Base-by-base conservation (phyloP, 1,140 invertebrate species). In the Whitmania pigra region DNA sequence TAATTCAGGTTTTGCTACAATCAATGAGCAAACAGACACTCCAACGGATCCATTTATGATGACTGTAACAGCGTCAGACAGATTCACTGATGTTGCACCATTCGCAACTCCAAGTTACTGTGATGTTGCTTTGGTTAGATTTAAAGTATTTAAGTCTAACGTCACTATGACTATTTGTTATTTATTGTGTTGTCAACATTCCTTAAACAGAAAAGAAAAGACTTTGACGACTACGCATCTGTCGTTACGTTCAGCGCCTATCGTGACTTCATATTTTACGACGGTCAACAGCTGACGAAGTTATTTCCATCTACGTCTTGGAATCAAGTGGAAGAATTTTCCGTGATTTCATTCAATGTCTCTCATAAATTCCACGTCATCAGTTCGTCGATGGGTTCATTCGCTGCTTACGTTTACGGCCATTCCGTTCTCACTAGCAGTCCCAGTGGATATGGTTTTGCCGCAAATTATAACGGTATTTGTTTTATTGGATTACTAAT, bases 21-120 rank as follows among this genome's bases (percentile, higher is more conserved):
- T 49, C 43, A 13, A 49, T 13, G 43, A 49, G 15, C 43, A 49
- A 17, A 68, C 5, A 17, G 67, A 68, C 40, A 68, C 40, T 68
- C 67, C 67, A 29, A 68, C 67, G 9, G 67, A 68, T 68, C 67
- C 67, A 36, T 68, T 68, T 25, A 68, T 68, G 67, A 68, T 40
- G 22, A 29, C 40, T 11, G 67, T 68, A 17, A 40, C 40, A 18
- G 2, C 67, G 20, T 27, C 67, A n/a, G 67, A 68, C 15, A 29
- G 29, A 11, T 68, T 68, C 67, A 68, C 67, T 9, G 40, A n/a
- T 68, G 22, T 29, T 25, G 22, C 67, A 11, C 15, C 29, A 36
- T 68, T 68, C 27, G 67, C 67, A 25, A 68, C 67, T 17, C 67
- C 67, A 29, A 68, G 40, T 36, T 68, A 68, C 27, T 68, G 67